phyloP scores from a whole-genome alignment of 2,888 invertebrate genomes.

The Belgica antarctica region DNA sequence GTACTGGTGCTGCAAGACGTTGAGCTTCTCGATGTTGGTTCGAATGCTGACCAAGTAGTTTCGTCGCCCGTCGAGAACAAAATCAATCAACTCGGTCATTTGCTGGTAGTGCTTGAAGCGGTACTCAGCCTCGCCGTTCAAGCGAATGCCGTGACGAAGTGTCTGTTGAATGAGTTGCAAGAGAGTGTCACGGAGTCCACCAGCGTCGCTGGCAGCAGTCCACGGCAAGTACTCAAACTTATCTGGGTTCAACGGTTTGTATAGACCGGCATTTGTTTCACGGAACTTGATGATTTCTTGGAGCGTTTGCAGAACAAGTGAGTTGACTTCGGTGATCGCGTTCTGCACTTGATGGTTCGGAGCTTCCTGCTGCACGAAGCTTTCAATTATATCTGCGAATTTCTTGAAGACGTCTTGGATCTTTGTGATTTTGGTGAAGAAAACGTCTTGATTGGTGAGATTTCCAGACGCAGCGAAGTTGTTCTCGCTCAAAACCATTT shows the following conservation, averaged over 20 bases:
- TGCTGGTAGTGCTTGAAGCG: conserved; percentile 64
- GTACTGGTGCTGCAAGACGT: conserved; percentile 63
- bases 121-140: conserved; percentile 53
- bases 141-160: conserved; percentile 52
- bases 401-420: conserved; percentile 66
- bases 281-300: conserved; percentile 66
- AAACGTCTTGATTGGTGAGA: conserved; percentile 70
- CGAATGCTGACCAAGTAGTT: conserved; percentile 67
- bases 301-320: conserved; percentile 62
- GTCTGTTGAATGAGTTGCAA: conserved; percentile 54
- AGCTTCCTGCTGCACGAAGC: conserved; percentile 61
- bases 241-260: conserved; percentile 54
- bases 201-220: conserved; percentile 65
- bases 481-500: conserved; percentile 56
- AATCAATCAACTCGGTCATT: conserved; percentile 66
- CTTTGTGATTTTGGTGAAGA: conserved; percentile 68
- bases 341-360: conserved; percentile 60
- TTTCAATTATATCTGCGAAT: conserved; percentile 62
- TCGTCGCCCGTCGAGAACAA: conserved; percentile 70
- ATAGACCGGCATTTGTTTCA: conserved; percentile 59
- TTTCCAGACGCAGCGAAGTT: conserved; percentile 55
- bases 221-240: conserved; percentile 69
- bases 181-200: conserved; percentile 57
- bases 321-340: conserved; percentile 59
- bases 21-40: conserved; percentile 59